phyloP scores from a whole-genome alignment of 2,113 vertebrate genomes.

The Ciconia stormi region DNA sequence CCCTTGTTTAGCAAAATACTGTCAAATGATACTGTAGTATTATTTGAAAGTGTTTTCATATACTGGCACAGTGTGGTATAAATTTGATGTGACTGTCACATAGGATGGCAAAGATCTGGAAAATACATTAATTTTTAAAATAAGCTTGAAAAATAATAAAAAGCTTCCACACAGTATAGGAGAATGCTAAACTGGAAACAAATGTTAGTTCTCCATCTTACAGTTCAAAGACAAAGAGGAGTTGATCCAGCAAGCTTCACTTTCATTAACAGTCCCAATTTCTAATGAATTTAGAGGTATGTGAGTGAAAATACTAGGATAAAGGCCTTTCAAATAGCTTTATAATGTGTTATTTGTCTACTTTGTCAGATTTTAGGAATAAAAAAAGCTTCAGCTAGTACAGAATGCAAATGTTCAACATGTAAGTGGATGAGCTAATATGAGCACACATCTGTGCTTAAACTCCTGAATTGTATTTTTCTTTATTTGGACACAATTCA shows the following conservation, averaged over 20 bases:
- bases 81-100: neutral
- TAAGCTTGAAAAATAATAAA: neutral
- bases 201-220: neutral
- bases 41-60: neutral
- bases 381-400: neutral
- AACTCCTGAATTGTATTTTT: neutral
- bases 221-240: neutral
- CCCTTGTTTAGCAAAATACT: neutral
- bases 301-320: neutral
- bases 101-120: neutral
- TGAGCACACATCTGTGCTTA: neutral
- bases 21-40: neutral
- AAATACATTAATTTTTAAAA: neutral
- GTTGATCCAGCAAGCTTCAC: neutral
- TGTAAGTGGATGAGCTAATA: neutral
- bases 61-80: neutral
- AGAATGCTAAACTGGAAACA: neutral
- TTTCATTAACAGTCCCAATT: neutral
- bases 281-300: neutral
- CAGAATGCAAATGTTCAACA: neutral
- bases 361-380: neutral
- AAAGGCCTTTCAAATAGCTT: neutral
- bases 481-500: neutral
- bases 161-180: neutral
- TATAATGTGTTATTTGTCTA: neutral